Base-by-base conservation (phyloP, 2,888 invertebrate genomes). In the Pyrgus malvae region DNA sequence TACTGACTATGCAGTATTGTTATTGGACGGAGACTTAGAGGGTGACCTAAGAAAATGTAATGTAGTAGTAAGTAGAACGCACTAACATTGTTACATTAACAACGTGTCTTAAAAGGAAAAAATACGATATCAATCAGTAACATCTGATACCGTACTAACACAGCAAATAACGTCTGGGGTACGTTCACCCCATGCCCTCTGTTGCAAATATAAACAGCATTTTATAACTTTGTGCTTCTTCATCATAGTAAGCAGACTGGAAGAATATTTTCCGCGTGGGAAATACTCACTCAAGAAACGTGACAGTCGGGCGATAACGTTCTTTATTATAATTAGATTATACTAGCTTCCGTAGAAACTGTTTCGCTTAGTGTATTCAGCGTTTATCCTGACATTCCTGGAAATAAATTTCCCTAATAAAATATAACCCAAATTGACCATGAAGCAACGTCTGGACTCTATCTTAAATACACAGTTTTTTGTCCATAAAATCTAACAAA, bases 51-150 rank as follows among this genome's bases (percentile, higher is more conserved):
- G n/a, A n/a, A n/a, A n/a, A n/a, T n/a, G n/a, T n/a, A n/a, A n/a
- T n/a, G n/a, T n/a, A n/a, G n/a, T n/a, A n/a, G n/a, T n/a, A n/a
- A n/a, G n/a, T n/a, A n/a, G n/a, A n/a, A n/a, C n/a, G n/a, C n/a
- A n/a, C n/a, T n/a, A n/a, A n/a, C n/a, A n/a, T n/a, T n/a, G n/a
- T n/a, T n/a, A n/a, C n/a, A n/a, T n/a, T n/a, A n/a, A n/a, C n/a
- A n/a, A n/a, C n/a, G n/a, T n/a, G n/a, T n/a, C n/a, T n/a, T n/a
- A 67, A 67, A 59, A 66, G 70, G 72, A 76, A 78, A 76, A 73
- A 67, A 72, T 63, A 69, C n/a, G n/a, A n/a, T n/a, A 80, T 72
- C 74, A 81, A 84, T 85, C 83, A 80, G 83, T 82, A 76, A 70
- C 65, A 68, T 65, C 65, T 59, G 61, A 71, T 72, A 68, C 65